Evolutionary conservation across 2,113 vertebrate genomes (phyloP).

Genomic region (Vireo altiloquus): DNA sequence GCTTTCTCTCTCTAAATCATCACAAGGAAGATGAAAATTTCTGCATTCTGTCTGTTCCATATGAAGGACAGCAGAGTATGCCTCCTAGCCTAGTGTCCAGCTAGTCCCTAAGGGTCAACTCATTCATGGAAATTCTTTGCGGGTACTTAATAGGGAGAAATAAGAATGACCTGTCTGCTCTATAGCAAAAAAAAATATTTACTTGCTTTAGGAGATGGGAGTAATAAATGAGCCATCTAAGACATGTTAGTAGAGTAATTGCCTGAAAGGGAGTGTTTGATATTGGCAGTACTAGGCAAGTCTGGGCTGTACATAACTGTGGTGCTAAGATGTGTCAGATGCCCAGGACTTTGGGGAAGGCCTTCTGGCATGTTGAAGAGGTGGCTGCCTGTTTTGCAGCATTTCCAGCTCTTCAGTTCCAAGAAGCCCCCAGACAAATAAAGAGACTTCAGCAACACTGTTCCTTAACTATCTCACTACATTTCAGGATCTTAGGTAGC

Average conservation of each 20-base stretch:
- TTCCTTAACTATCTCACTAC: background rate
- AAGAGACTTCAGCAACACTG: background rate
- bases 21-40: background rate
- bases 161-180: background rate
- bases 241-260: background rate
- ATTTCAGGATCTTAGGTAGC: background rate
- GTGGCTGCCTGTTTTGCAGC: background rate
- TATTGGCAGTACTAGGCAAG: background rate
- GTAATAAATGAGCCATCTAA: background rate
- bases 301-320: background rate
- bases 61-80: background rate
- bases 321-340: background rate
- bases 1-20: background rate
- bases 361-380: accelerated
- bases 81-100: background rate
- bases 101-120: background rate
- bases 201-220: background rate
- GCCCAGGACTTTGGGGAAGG: background rate
- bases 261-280: background rate
- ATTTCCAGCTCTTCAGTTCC: background rate
- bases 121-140: background rate
- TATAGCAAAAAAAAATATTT: background rate
- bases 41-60: background rate
- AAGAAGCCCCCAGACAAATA: background rate
- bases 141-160: background rate